Evolutionary conservation across 2,797 vertebrate species (phyloP), one percentile per base, ranked within the genome.

Genomic region (Epinephelus malabaricus): DNA sequence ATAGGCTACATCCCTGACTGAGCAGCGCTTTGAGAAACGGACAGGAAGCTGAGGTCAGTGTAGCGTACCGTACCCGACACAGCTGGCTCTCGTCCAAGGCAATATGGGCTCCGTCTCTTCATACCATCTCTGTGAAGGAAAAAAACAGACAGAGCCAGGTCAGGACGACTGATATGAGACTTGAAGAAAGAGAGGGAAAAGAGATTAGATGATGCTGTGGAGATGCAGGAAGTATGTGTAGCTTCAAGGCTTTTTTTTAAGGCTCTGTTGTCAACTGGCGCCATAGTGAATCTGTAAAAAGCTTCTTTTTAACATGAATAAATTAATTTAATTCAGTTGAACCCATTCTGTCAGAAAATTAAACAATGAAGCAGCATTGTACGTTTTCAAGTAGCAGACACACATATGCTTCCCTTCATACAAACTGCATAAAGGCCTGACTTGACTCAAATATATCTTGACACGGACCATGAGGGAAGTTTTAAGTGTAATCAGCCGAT

Each of bases 1-100:
- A 88, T 76, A 47, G 87, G 65, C 84, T 73, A 15, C 79, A 89
- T 82, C 86, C 88, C 78, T 73, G 88, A 91, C 59, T 81, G 87
- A 84, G 87, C 90, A 90, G 75, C 71, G 34, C 67, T 90, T 84
- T 91, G 91, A 89, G 83, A 88, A 87, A 78, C 54, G 43, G 84
- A 85, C 85, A 65, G 79, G 70, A 66, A 78, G 79, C 79, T 64
- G 81, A 66, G 85, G 88, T 86, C 84, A 82, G 83, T 78, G 90
- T 67, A 77, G 84, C 85, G n/a, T 75, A 55, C 45, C 46, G 8
- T 90, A 94, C 90, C 90, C 90, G 85, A 85, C 69, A 64, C 86
- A 84, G 89, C 88, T 87, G 89, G 84, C 89, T 86, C 79, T 85
- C 66, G 7, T 88, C 87, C 84, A 59, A 70, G 7, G 67, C 81